Evolutionary conservation across 2,888 invertebrate genomes (phyloP).

Genomic region (Flabesymbios commensalis): DNA sequence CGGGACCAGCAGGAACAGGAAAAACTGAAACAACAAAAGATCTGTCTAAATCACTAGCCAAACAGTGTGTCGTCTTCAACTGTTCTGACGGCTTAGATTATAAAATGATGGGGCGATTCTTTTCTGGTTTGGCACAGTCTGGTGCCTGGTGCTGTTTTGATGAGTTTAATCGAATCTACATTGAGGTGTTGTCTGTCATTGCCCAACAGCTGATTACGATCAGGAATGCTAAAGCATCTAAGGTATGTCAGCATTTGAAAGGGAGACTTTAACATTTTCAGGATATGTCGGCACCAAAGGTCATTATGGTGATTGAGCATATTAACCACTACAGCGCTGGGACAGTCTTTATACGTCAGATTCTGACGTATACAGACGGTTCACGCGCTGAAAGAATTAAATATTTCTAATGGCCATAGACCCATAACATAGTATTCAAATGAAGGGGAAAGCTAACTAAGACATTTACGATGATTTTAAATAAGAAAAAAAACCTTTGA

Average conservation of each 20-base stretch:
- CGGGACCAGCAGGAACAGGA: conserved; percentile 84
- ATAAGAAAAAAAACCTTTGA: no score
- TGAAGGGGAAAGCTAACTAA: no score
- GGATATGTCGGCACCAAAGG: no score
- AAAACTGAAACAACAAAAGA: conserved; percentile 92
- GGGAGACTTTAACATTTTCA: no score
- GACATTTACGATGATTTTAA: no score
- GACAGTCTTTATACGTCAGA: no score
- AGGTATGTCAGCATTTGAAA: conserved; percentile 61
- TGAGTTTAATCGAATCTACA: conserved; percentile 88
- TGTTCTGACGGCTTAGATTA: conserved; percentile 79
- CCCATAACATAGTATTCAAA: no score
- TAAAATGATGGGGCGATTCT: conserved; percentile 87
- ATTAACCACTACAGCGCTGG: no score
- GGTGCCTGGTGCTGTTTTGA: conserved; percentile 94
- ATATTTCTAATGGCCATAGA: no score
- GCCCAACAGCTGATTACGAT: conserved; percentile 89
- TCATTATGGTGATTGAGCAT: no score
- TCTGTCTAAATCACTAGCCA: conserved; percentile 82
- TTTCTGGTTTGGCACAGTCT: conserved; percentile 85
- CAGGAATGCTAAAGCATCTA: conserved; percentile 78
- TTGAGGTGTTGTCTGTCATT: conserved; percentile 86
- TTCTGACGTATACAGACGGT: no score
- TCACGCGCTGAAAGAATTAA: no score
- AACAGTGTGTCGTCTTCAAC: conserved; percentile 90